A percentile compares a stretch with the other conserved stretches of the same genome.
Evolutionary conservation across 2,888 invertebrate genomes (phyloP).

Genomic region (Xestia xanthographa): DNA sequence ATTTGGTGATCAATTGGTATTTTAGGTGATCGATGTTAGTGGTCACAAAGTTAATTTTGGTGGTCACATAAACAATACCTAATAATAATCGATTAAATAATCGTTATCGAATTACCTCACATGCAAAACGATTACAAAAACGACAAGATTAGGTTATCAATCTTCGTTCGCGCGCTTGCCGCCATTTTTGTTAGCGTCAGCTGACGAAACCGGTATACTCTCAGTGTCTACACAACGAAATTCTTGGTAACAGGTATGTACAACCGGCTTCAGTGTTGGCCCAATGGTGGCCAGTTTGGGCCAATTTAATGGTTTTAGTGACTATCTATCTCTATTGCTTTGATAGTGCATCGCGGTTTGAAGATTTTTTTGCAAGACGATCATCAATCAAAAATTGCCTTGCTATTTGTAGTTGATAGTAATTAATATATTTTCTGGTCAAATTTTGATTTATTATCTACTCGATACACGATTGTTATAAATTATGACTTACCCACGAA

Average conservation of each 20-base stretch:
- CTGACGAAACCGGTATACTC: slow-evolving; percentile 85
- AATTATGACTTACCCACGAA: not conserved
- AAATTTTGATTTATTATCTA: slow-evolving; percentile 1
- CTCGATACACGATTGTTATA: not conserved
- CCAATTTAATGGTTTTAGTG: slow-evolving; percentile 34
- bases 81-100: slow-evolving; percentile 45
- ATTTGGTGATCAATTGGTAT: too few species aligned
- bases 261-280: slow-evolving; percentile 60
- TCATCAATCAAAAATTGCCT: slow-evolving; percentile 3
- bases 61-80: slow-evolving; percentile 39
- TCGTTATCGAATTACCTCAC: slow-evolving; percentile 47
- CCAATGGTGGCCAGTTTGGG: slow-evolving; percentile 58
- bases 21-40: too few species aligned
- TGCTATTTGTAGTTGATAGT: not conserved
- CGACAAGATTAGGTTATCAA: slow-evolving; percentile 75
- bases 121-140: slow-evolving; percentile 37
- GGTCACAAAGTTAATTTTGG: too few species aligned
- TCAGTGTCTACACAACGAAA: slow-evolving; percentile 74
- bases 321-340: slow-evolving; percentile 13
- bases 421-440: not conserved
- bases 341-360: slow-evolving; percentile 23
- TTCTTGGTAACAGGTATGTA: slow-evolving; percentile 84
- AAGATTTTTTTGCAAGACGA: slow-evolving; percentile 11
- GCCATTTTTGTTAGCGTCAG: slow-evolving; percentile 83
- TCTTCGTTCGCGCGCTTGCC: slow-evolving; percentile 68